A percentile compares a stretch with the other conserved stretches of the same genome.
phyloP scores from a whole-genome alignment of 2,888 invertebrate species.

The Fragum fragum region DNA sequence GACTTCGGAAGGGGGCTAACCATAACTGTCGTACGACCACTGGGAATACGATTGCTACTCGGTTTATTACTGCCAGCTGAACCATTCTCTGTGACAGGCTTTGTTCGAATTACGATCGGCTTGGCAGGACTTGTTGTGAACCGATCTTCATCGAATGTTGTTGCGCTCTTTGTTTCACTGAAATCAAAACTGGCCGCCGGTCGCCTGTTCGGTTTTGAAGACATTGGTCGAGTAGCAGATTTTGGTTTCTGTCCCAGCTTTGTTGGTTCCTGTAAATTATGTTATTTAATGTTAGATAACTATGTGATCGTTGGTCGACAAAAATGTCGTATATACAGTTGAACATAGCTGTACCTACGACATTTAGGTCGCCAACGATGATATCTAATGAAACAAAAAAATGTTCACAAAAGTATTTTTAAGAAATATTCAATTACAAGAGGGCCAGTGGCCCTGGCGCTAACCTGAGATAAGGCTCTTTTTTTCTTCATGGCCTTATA shows the following conservation, averaged over 20 bases:
- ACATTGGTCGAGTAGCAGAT: slow-evolving; percentile 23
- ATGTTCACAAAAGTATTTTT: too few species aligned
- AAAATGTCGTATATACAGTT: too few species aligned
- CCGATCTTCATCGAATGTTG: background rate
- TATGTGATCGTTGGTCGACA: too few species aligned
- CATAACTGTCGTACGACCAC: slow-evolving; percentile 4
- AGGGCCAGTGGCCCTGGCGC: too few species aligned
- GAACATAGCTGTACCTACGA: too few species aligned
- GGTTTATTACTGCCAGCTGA: background rate
- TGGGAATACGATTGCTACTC: background rate
- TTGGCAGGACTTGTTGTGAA: slow-evolving; percentile 53
- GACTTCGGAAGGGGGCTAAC: slow-evolving; percentile 3
- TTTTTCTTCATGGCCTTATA: too few species aligned
- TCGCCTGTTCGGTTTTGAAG: slow-evolving; percentile 33
- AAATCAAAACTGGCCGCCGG: slow-evolving; percentile 55
- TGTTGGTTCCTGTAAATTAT: slow-evolving; percentile 6
- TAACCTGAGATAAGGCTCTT: too few species aligned
- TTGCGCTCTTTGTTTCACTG: slow-evolving; percentile 35
- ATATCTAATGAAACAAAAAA: too few species aligned
- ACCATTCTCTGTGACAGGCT: slow-evolving; percentile 28
- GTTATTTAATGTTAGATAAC: too few species aligned
- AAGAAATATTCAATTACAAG: too few species aligned
- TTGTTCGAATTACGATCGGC: slow-evolving; percentile 56
- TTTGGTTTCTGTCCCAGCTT: slow-evolving; percentile 38
- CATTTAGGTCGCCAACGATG: too few species aligned